These are phyloP conservation scores for Megathymus violae DNA, from an alignment of 1,140 invertebrate genomes.

Conservation along the genomic window DNA sequence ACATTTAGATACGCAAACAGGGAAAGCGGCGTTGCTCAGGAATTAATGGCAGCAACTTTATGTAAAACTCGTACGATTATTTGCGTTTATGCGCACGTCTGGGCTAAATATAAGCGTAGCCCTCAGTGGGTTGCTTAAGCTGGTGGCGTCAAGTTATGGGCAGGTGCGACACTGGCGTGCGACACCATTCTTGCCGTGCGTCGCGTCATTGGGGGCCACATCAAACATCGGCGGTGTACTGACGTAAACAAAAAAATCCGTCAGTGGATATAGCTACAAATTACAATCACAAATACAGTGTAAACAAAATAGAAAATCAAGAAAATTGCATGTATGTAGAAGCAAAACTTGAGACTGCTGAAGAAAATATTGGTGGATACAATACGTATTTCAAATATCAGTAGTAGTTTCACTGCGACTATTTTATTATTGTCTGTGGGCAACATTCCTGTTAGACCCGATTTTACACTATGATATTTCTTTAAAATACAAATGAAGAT, in stretches of 20 bases:
- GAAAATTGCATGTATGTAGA: too few relatives aligned
- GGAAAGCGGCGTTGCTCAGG: conserved; percentile 22
- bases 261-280: too few relatives aligned
- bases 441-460: too few relatives aligned
- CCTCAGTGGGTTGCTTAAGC: conserved; percentile 24
- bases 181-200: conserved; percentile 32
- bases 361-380: too few relatives aligned
- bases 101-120: conserved; percentile 46
- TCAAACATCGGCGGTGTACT: conserved; percentile 30
- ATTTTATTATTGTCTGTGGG: too few relatives aligned
- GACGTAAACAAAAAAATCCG: conserved; percentile 35
- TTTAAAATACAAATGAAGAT: too few relatives aligned
- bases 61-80: conserved; percentile 28
- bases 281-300: too few relatives aligned
- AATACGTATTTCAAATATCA: too few relatives aligned
- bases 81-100: conserved; percentile 31
- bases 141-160: conserved; percentile 48
- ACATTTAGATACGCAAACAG: conserved; percentile 36
- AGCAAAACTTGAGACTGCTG: too few relatives aligned
- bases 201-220: conserved; percentile 23
- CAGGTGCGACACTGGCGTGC: conserved; percentile 46
- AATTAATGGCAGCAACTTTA: conserved; percentile 31
- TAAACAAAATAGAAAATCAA: too few relatives aligned
- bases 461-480: too few relatives aligned
- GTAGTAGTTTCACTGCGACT: too few relatives aligned